Evolutionary conservation across 2,113 vertebrate species (phyloP), one percentile per base, ranked within the genome.

Genomic region (Tetraodon nigroviridis): DNA sequence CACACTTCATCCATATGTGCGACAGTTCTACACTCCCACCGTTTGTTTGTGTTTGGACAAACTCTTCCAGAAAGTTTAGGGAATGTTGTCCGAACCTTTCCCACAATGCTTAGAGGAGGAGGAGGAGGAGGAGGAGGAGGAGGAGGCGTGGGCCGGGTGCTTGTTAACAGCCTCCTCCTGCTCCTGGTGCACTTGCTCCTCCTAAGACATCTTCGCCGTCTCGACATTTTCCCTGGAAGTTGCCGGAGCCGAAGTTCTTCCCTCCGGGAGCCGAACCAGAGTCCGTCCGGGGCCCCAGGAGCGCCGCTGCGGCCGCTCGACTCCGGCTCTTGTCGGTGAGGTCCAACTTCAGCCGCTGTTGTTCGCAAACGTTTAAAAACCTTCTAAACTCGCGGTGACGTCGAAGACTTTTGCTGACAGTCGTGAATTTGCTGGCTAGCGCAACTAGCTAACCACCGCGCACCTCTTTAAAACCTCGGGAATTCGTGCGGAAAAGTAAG

Each of bases 171-270:
- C 53, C 14, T 71, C 32, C 55, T 42, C 17, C 22, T 74, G 21
- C 50, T 51, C 51, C 50, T 29, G 47, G 64, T 82, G 71, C 79
- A 84, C 81, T 86, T 82, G 81, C 61, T 78, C 55, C 44, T 61
- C 45, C 27, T 17, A 16, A 65, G 37, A 16, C 53, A 58, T 77
- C 61, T 18, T 48, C 41, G 0, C 29, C 2, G 13, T 20, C 6
- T 54, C 41, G 24, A 27, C 4, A 27, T 27, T 56, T 4, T 24
- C 40, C 19, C 3, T 50, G 15, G 27, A 57, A 50, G 18, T 4
- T 55, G 48, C 45, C 1, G 62, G 24, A 57, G 5, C 14, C 44
- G n/a, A n/a, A 45, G 44, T 17, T 45, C 17, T 45, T n/a, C 41
- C 47, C 1, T 2, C 21, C 55, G 65, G 60, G 27, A 42, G 50